phyloP scores from a whole-genome alignment of 2,113 vertebrate species.

The Sigmodon hispidus region DNA sequence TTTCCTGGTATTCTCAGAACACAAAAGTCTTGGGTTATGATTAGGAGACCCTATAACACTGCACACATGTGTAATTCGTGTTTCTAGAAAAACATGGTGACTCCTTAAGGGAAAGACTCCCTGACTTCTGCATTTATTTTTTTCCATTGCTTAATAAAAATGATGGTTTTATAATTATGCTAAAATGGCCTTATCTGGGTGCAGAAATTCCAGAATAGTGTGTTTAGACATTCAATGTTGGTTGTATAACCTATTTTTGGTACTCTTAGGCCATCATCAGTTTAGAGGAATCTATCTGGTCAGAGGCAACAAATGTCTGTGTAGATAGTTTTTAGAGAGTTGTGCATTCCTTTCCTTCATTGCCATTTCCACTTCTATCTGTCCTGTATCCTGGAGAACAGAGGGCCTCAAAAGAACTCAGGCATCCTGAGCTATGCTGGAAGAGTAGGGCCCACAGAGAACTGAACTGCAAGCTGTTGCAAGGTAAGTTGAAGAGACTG shows the following conservation, averaged over 20 bases:
- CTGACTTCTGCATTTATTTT: neutral
- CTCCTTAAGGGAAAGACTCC: neutral
- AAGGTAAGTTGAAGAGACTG: neutral
- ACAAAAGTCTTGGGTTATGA: neutral
- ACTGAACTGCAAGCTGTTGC: neutral
- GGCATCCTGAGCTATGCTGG: neutral
- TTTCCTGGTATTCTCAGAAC: neutral
- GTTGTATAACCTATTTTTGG: neutral
- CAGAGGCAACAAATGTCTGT: neutral
- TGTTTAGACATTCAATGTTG: neutral
- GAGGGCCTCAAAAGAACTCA: neutral
- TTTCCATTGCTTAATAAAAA: neutral
- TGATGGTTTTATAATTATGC: neutral
- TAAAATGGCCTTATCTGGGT: neutral
- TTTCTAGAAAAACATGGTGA: constrained; percentile 50
- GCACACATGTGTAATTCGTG: neutral
- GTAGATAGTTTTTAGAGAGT: neutral
- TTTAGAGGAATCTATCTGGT: neutral
- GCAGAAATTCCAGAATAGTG: neutral
- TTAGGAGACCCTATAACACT: neutral
- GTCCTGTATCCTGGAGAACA: neutral
- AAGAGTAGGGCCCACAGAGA: neutral
- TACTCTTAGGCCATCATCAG: neutral
- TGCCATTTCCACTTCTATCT: neutral
- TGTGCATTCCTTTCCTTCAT: neutral